Evolutionary conservation across 2,888 invertebrate genomes (phyloP).

Genomic region (Ashinkailepas kermadecensis): DNA sequence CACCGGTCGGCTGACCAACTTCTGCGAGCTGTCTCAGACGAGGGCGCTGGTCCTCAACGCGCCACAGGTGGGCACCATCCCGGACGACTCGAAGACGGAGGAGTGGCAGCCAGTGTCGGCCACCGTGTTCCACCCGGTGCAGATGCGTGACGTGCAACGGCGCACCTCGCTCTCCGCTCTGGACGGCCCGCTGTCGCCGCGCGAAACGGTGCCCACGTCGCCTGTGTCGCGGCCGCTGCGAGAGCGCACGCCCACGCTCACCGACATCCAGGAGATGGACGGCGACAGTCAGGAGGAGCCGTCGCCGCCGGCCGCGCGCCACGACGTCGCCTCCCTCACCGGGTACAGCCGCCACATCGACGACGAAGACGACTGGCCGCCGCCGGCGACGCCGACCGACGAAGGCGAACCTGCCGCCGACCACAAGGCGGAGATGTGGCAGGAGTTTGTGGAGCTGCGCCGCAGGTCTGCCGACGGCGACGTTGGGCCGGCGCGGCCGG

Average conservation of each 20-base stretch:
- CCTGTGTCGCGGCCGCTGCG: neutral
- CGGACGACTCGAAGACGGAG: neutral
- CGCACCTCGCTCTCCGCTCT: neutral
- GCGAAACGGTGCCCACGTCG: neutral
- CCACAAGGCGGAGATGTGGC: conserved; percentile 4
- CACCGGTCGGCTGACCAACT: neutral
- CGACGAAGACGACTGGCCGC: neutral
- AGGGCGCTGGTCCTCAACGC: neutral
- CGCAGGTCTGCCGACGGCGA: neutral
- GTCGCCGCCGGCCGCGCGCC: neutral
- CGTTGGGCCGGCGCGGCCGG: neutral
- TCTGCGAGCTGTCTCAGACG: neutral
- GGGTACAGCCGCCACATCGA: neutral
- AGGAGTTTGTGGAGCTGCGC: neutral
- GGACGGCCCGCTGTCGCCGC: neutral
- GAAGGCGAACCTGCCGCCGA: neutral
- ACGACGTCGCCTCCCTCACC: neutral
- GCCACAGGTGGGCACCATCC: neutral
- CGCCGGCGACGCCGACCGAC: neutral
- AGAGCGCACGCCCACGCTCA: neutral
- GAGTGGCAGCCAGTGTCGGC: neutral
- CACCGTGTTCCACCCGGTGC: neutral
- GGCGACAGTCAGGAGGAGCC: neutral
- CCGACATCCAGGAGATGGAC: neutral
- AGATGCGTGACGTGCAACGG: neutral